These are phyloP conservation scores for Orbicella faveolata DNA, from an alignment of 64 coral and sea anemone species.

Conservation along the genomic window DNA sequence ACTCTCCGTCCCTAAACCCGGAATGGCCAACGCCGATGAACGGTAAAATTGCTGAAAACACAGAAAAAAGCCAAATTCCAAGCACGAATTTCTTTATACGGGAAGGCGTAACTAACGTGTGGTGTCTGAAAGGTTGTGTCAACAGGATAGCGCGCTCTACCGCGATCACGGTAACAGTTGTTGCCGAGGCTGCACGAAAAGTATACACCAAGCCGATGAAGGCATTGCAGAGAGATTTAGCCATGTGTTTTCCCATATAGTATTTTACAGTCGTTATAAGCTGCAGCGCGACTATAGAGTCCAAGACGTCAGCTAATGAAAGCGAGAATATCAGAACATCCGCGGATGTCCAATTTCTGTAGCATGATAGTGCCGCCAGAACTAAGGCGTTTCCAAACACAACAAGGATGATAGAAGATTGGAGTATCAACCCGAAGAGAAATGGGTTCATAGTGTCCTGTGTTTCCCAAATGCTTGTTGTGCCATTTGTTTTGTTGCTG, in stretches of 20 bases:
- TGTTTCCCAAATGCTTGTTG: not conserved
- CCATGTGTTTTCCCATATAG: conserved; percentile 60
- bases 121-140: conserved; percentile 65
- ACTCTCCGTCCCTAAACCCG: conserved; percentile 52
- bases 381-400: conserved; percentile 75
- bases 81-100: conserved; percentile 53
- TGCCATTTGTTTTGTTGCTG: not conserved
- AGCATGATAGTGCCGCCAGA: conserved; percentile 47
- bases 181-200: conserved; percentile 70
- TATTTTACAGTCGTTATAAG: conserved; percentile 84
- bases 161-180: conserved; percentile 83
- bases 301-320: conserved; percentile 81
- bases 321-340: conserved; percentile 86
- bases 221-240: conserved; percentile 45
- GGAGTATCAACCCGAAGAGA: conserved; percentile 51
- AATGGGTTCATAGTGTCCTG: conserved; percentile 17
- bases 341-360: conserved; percentile 68
- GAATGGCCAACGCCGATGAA: conserved; percentile 58
- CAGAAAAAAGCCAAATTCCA: conserved; percentile 77
- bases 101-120: conserved; percentile 67
- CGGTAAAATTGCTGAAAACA: conserved; percentile 60
- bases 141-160: conserved; percentile 71
- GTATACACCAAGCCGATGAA: conserved; percentile 66
- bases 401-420: conserved; percentile 43
- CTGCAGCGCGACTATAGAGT: conserved; percentile 69